These are phyloP conservation scores for Lysandra coridon DNA, from an alignment of 2,888 invertebrate genomes.

Conservation along the genomic window DNA sequence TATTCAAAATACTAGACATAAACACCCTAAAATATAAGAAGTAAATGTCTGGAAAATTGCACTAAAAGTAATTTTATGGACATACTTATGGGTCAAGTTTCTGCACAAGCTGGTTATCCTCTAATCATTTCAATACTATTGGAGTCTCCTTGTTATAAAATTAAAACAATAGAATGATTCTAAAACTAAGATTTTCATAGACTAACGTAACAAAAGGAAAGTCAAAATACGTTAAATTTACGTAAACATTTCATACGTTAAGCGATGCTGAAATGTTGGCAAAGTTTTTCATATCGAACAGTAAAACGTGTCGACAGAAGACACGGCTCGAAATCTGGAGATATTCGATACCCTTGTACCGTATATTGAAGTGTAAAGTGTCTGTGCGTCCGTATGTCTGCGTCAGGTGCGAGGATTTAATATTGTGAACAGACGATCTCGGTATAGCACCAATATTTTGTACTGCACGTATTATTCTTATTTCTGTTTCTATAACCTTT, in stretches of 20 bases:
- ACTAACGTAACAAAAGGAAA: neutral
- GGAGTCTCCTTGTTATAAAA: too few relatives aligned
- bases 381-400: neutral
- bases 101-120: too few relatives aligned
- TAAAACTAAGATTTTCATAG: too few relatives aligned
- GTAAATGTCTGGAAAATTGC: too few relatives aligned
- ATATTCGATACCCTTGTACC: slow-evolving; percentile 7
- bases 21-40: too few relatives aligned
- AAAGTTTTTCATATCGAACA: neutral
- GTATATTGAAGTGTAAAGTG: slow-evolving; percentile 16
- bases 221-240: neutral
- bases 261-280: neutral
- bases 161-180: too few relatives aligned
- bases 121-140: too few relatives aligned
- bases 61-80: too few relatives aligned
- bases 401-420: slow-evolving; percentile 10
- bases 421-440: slow-evolving; percentile 13
- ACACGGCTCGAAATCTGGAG: neutral
- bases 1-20: too few relatives aligned
- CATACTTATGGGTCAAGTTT: too few relatives aligned
- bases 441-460: neutral
- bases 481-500: neutral
- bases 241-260: neutral
- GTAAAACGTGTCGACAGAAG: slow-evolving; percentile 1
- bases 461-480: neutral